phyloP scores from a whole-genome alignment of 2,113 vertebrate species.

The Campylorhamphus procurvoides region DNA sequence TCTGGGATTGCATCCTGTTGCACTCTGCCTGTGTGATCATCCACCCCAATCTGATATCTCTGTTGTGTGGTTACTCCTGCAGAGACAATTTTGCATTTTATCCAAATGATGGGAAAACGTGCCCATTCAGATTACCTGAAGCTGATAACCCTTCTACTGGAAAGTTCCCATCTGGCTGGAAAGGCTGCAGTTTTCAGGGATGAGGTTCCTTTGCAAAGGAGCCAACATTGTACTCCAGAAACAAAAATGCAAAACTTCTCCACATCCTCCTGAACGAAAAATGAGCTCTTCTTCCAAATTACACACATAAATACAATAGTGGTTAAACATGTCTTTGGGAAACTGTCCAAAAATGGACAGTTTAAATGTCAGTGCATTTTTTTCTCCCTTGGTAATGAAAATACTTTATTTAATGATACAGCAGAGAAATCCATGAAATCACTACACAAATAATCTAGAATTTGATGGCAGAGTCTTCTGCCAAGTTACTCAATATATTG shows the following conservation, averaged over 20 bases:
- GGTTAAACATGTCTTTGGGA: not conserved
- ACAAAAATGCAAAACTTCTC: not conserved
- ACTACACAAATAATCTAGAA: not conserved
- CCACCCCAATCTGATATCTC: not conserved
- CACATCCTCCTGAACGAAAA: constrained; percentile 7
- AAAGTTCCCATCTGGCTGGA: constrained; percentile 46
- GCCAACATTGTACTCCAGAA: not conserved
- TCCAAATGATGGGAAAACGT: constrained; percentile 25
- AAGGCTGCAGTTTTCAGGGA: constrained; percentile 16
- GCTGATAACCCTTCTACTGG: constrained; percentile 32
- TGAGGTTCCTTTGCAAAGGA: constrained; percentile 39
- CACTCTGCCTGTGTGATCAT: not conserved
- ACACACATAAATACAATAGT: not conserved
- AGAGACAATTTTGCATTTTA: constrained; percentile 33
- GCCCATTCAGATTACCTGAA: constrained; percentile 53
- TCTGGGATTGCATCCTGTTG: not conserved
- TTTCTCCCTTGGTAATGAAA: constrained; percentile 16
- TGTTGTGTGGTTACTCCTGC: constrained; percentile 5
- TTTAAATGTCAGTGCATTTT: not conserved
- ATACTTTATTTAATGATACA: constrained; percentile 41
- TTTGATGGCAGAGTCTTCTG: not conserved
- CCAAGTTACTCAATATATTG: not conserved
- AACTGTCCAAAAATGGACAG: not conserved
- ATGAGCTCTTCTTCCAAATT: constrained; percentile 24
- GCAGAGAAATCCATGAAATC: constrained; percentile 19